A percentile compares a stretch with the other conserved stretches of the same genome.
Evolutionary conservation across 2,797 vertebrate species (phyloP).

Genomic region (Remorina albescens): DNA sequence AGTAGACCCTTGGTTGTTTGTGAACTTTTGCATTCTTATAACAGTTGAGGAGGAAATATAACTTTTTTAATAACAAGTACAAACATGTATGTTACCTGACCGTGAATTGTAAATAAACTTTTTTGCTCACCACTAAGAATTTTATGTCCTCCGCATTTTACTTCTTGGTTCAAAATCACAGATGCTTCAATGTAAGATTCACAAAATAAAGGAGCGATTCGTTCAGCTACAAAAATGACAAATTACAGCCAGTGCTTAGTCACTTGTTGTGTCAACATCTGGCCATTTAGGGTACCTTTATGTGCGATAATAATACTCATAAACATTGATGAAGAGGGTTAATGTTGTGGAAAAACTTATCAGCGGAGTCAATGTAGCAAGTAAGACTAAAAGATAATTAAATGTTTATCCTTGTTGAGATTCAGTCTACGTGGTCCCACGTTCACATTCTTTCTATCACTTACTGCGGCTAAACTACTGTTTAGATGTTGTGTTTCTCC

Average conservation of each 20-base stretch:
- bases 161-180: not conserved
- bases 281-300: not conserved
- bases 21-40: constrained; percentile 23
- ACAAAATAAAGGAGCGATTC: not conserved
- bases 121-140: not conserved
- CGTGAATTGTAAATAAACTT: constrained; percentile 57
- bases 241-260: not conserved
- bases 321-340: not conserved
- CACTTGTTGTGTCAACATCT: constrained; percentile 1
- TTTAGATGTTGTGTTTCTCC: not conserved
- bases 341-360: not conserved
- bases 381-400: not conserved
- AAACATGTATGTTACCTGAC: constrained; percentile 12
- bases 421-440: not conserved
- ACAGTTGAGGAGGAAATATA: not conserved
- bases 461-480: not conserved
- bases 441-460: not conserved
- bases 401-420: constrained; percentile 3
- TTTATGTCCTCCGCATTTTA: not conserved
- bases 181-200: not conserved
- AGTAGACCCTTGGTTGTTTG: not conserved
- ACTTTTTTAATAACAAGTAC: constrained; percentile 14
- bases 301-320: not conserved
- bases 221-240: not conserved
- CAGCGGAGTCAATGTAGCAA: not conserved